These are phyloP conservation scores for Encarsia formosa DNA, from an alignment of 2,888 invertebrate species.

Conservation along the genomic window DNA sequence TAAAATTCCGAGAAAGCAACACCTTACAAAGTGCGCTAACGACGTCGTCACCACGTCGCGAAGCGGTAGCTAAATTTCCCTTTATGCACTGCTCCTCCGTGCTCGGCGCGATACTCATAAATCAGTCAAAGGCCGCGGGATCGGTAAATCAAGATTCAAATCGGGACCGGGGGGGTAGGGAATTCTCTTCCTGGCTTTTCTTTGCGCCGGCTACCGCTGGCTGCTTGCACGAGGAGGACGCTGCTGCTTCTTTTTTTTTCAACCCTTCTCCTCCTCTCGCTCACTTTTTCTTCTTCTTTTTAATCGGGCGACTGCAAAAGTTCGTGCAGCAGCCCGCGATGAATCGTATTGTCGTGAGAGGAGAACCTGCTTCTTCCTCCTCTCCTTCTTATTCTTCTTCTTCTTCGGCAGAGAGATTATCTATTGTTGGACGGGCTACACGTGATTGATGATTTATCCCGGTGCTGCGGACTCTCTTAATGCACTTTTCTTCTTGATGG, in stretches of 20 bases:
- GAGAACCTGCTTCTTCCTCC: background rate
- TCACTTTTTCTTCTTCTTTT: background rate
- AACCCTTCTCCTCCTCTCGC: background rate
- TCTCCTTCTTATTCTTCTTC: no score
- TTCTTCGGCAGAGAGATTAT: background rate
- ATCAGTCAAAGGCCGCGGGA: conserved; percentile 22
- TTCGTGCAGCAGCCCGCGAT: background rate
- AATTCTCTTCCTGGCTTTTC: conserved; percentile 2
- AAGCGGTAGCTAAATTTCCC: conserved; percentile 10
- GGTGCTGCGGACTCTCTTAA: no score
- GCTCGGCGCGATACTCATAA: conserved; percentile 18
- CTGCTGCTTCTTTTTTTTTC: background rate
- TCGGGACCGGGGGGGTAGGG: conserved; percentile 2
- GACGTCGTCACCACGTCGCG: conserved; percentile 7
- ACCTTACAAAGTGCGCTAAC: no score
- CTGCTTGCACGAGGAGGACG: background rate
- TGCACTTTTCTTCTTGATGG: no score
- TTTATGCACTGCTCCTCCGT: background rate
- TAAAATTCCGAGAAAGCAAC: no score
- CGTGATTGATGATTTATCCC: no score
- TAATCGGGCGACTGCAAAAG: no score
- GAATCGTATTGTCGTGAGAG: conserved; percentile 11
- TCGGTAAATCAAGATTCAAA: conserved; percentile 27
- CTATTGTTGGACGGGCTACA: no score
- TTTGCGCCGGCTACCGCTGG: conserved; percentile 1